Evolutionary conservation across 2,888 invertebrate species (phyloP).

Genomic region (Tiphia femorata): DNA sequence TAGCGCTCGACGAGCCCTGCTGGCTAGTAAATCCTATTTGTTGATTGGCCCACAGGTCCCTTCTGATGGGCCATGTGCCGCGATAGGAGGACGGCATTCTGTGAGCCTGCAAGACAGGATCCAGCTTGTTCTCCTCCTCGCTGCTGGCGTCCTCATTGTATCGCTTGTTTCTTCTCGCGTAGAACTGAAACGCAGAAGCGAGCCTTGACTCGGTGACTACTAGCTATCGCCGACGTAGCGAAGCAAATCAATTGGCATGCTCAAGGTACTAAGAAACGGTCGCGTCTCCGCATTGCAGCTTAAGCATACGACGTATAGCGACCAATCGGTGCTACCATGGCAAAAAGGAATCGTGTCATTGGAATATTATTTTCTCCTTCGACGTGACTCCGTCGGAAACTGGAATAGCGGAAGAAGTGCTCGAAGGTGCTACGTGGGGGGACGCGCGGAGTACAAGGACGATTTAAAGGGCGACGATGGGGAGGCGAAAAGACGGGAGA

Average conservation of each 20-base stretch:
- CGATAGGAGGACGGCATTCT: slow-evolving; percentile 71
- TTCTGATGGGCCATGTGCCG: slow-evolving; percentile 76
- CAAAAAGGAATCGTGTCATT: no score
- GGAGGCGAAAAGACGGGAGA: slow-evolving; percentile 26
- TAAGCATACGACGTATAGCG: no score
- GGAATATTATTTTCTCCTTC: no score
- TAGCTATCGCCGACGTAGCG: no score
- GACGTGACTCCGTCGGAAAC: no score
- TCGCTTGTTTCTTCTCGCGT: slow-evolving; percentile 46
- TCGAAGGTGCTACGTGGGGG: background rate
- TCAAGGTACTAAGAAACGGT: no score
- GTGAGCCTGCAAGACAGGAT: slow-evolving; percentile 48
- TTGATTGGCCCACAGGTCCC: slow-evolving; percentile 64
- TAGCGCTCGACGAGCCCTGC: slow-evolving; percentile 47
- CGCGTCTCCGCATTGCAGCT: no score
- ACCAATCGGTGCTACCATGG: no score
- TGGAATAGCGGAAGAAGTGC: no score
- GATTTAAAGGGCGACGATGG: slow-evolving; percentile 27
- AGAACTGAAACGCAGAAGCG: slow-evolving; percentile 49
- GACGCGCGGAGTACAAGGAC: no score
- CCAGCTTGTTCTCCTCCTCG: slow-evolving; percentile 57
- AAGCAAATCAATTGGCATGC: no score
- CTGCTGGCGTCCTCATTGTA: slow-evolving; percentile 60
- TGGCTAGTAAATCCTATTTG: slow-evolving; percentile 53
- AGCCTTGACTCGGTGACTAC: no score